Percentiles rank a stretch among this genome's conserved stretches.
phyloP scores from a whole-genome alignment of 2,113 vertebrate species.

The Tretioscincus oriximinensis region DNA sequence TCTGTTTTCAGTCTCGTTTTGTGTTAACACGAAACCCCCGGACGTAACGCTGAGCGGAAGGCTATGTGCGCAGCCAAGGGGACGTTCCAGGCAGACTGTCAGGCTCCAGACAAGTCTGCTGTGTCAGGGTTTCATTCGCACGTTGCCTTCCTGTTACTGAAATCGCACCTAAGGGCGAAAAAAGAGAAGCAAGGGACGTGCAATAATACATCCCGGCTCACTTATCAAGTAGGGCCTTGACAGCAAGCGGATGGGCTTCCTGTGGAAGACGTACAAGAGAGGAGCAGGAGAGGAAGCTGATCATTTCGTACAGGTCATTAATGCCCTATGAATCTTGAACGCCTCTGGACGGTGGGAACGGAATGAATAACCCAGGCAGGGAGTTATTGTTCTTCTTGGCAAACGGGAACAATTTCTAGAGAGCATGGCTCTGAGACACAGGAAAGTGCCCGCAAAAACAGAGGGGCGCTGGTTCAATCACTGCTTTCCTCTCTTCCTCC shows the following conservation, averaged over 20 bases:
- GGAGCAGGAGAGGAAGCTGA: background rate
- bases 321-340: slow-evolving; percentile 39
- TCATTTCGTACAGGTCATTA: background rate
- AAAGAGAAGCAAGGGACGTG: slow-evolving; percentile 43
- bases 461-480: background rate
- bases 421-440: background rate
- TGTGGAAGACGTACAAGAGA: slow-evolving; percentile 51
- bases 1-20: slow-evolving; percentile 24
- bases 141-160: slow-evolving; percentile 57
- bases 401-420: too few species aligned
- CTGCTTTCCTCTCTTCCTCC: too few species aligned
- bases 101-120: slow-evolving; percentile 46
- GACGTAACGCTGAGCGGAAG: slow-evolving; percentile 47
- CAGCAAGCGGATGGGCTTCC: slow-evolving; percentile 42
- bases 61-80: slow-evolving; percentile 25
- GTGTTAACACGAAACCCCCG: slow-evolving; percentile 34
- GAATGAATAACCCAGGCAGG: background rate
- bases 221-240: slow-evolving; percentile 30
- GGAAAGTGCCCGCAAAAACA: background rate
- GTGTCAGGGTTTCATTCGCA: slow-evolving; percentile 42
- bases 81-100: slow-evolving; percentile 49
- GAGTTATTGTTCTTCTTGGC: background rate
- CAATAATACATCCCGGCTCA: slow-evolving; percentile 43
- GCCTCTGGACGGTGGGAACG: background rate
- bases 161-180: slow-evolving; percentile 64